These are phyloP conservation scores for Argyrosomus regius DNA, from an alignment of 2,797 vertebrate species.

Conservation along the genomic window DNA sequence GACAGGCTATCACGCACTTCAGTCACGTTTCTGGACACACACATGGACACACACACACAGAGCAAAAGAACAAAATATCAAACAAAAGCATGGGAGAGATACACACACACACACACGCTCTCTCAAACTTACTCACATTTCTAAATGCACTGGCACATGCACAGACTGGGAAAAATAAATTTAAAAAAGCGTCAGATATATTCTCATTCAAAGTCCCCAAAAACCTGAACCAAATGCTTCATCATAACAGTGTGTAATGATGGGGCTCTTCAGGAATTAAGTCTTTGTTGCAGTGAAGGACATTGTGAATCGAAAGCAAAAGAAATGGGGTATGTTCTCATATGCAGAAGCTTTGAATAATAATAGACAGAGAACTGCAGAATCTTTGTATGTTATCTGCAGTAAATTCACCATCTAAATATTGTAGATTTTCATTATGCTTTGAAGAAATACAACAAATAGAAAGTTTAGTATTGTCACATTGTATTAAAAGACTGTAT, in stretches of 20 bases:
- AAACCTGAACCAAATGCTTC: neutral
- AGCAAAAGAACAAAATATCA: constrained; percentile 2
- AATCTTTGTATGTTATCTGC: neutral
- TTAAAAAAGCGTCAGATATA: constrained; percentile 5
- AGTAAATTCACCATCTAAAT: neutral
- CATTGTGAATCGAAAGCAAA: neutral
- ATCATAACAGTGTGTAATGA: neutral
- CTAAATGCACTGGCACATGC: constrained; percentile 12
- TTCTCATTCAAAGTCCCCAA: neutral
- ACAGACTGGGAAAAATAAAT: neutral
- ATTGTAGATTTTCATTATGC: neutral
- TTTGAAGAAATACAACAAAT: neutral
- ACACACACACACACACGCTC: neutral
- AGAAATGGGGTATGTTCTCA: neutral
- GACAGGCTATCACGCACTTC: neutral
- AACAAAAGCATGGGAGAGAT: constrained; percentile 1
- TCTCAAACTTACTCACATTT: neutral
- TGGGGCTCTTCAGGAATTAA: neutral
- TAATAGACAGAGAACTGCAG: neutral
- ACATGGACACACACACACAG: too few species aligned
- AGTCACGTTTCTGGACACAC: constrained; percentile 20
- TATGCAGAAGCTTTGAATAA: constrained; percentile 6
- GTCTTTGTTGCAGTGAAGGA: constrained; percentile 14
- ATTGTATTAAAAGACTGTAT: neutral
- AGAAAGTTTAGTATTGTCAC: neutral